Evolutionary conservation across 1,140 invertebrate species (phyloP).

Genomic region (Drosophila kanapiae): DNA sequence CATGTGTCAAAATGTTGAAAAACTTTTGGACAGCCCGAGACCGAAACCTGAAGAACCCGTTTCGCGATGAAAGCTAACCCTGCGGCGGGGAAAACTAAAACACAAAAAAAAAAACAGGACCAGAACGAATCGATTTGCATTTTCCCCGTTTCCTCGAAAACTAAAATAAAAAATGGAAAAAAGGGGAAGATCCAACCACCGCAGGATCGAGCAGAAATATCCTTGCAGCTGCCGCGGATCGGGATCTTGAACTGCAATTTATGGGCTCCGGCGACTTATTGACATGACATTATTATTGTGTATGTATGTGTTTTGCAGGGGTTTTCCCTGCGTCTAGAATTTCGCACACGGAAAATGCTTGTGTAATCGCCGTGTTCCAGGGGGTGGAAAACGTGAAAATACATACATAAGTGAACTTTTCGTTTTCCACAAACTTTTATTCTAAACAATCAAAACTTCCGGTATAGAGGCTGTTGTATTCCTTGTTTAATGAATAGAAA

Average conservation of each 20-base stretch:
- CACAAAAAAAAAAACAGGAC: slow-evolving; percentile 24
- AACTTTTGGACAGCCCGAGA: slow-evolving; percentile 44
- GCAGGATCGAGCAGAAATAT: slow-evolving; percentile 18
- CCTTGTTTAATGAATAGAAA: not conserved
- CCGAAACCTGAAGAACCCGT: slow-evolving; percentile 33
- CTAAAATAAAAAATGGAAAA: slow-evolving; percentile 3
- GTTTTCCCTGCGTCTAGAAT: slow-evolving; percentile 18
- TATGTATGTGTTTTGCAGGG: not conserved
- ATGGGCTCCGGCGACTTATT: slow-evolving; percentile 61
- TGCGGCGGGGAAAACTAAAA: not conserved
- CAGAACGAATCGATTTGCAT: slow-evolving; percentile 72
- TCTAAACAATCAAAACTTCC: not conserved
- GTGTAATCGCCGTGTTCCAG: slow-evolving; percentile 5
- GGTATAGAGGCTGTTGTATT: not conserved
- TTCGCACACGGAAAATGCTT: slow-evolving; percentile 30
- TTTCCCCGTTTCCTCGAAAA: slow-evolving; percentile 12
- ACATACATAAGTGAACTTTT: slow-evolving; percentile 9
- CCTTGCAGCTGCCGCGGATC: slow-evolving; percentile 42
- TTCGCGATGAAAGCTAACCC: slow-evolving; percentile 33
- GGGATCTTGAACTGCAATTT: slow-evolving; percentile 47
- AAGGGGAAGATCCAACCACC: slow-evolving; percentile 34
- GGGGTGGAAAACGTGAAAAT: slow-evolving; percentile 19
- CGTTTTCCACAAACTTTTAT: not conserved
- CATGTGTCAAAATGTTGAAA: slow-evolving; percentile 63
- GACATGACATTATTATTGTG: slow-evolving; percentile 34